phyloP scores from a whole-genome alignment of 2,888 invertebrate species.

The Diadegma fenestrale region DNA sequence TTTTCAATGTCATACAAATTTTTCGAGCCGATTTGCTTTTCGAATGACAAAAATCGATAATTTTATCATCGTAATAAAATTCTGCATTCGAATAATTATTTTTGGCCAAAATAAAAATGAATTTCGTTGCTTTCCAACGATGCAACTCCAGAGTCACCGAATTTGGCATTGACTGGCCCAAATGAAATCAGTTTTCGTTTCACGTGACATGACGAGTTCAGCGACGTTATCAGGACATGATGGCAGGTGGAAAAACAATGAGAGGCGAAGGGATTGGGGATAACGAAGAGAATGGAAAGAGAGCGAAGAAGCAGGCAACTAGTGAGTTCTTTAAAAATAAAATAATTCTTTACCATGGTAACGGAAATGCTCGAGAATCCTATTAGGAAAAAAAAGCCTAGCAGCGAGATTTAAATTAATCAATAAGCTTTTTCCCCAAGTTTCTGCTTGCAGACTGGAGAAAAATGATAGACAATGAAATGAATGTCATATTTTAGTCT shows the following conservation, averaged over 20 bases:
- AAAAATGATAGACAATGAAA: neutral
- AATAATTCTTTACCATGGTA: constrained; percentile 18
- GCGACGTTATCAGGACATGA: neutral
- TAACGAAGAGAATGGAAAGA: constrained; percentile 1
- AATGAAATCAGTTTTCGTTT: neutral
- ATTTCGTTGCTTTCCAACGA: no score
- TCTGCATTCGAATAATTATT: no score
- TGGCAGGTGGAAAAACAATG: neutral
- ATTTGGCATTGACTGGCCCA: no score
- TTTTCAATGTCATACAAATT: no score
- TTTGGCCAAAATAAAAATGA: no score
- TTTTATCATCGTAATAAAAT: no score
- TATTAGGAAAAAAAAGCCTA: neutral
- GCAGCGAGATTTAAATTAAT: constrained; percentile 13
- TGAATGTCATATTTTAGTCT: neutral
- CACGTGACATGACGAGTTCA: neutral
- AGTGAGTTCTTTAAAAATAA: constrained; percentile 1
- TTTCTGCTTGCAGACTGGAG: neutral
- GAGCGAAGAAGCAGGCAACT: neutral
- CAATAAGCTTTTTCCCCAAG: neutral
- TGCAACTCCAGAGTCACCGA: no score
- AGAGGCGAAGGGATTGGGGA: neutral
- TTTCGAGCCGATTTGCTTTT: no score
- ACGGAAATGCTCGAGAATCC: constrained; percentile 9
- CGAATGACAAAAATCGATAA: no score